Evolutionary conservation across 2,113 vertebrate genomes (phyloP).

Genomic region (Megaptera novaeangliae): DNA sequence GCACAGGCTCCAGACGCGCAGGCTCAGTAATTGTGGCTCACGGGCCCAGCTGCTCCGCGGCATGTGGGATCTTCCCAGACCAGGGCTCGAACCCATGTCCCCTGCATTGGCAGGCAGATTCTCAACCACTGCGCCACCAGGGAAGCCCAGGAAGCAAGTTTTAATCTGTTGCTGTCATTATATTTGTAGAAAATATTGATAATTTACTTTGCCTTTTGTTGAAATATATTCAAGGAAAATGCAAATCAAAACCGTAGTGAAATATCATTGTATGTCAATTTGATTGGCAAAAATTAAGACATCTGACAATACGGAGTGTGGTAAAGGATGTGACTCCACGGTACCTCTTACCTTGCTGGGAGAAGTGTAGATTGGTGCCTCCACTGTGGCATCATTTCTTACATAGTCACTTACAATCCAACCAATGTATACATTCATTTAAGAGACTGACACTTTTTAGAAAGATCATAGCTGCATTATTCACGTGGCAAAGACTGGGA

Average conservation of each 20-base stretch:
- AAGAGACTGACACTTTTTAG: neutral
- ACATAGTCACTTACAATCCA: neutral
- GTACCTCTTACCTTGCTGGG: neutral
- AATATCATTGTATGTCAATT: neutral
- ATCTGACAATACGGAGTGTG: neutral
- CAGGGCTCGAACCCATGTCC: too few species aligned
- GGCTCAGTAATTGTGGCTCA: too few species aligned
- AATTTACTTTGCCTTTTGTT: neutral
- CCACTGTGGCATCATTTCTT: neutral
- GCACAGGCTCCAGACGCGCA: too few species aligned
- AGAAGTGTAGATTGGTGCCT: too few species aligned
- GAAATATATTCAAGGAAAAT: neutral
- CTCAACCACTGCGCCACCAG: too few species aligned
- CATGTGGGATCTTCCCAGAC: too few species aligned
- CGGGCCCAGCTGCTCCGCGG: too few species aligned
- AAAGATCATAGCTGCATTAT: neutral
- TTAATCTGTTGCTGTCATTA: neutral
- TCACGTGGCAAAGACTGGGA: neutral
- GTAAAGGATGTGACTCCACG: accelerated
- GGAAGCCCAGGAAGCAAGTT: neutral
- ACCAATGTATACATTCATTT: neutral
- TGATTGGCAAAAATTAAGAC: neutral
- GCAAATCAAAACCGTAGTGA: neutral
- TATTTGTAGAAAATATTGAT: neutral
- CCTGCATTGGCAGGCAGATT: too few species aligned